These are phyloP conservation scores for Drosophila rellima DNA, from an alignment of 2,888 invertebrate species.

Conservation along the genomic window DNA sequence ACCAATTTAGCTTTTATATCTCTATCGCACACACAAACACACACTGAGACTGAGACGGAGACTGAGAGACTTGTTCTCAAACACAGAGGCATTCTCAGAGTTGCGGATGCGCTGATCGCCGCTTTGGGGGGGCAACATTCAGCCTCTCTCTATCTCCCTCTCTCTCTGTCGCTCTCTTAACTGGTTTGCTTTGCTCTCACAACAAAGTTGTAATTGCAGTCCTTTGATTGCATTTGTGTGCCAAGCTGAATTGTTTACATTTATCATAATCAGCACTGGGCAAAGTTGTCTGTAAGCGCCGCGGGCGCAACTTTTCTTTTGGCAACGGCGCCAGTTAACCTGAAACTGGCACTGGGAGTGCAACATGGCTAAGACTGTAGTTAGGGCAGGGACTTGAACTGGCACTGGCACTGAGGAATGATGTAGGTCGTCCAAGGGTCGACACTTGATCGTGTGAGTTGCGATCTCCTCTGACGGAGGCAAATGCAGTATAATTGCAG, in stretches of 20 bases:
- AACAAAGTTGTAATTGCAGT: constrained; percentile 69
- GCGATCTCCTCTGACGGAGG: constrained; percentile 26
- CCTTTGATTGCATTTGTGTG: constrained; percentile 81
- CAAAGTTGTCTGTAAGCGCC: constrained; percentile 64
- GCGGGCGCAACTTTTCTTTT: constrained; percentile 69
- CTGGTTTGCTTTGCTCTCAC: constrained; percentile 57
- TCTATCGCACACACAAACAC: constrained; percentile 76
- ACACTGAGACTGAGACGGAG: constrained; percentile 14
- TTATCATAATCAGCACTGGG: constrained; percentile 73
- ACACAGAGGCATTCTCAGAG: constrained; percentile 35
- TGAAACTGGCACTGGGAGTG: constrained; percentile 9
- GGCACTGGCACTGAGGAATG: constrained; percentile 30
- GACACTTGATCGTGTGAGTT: constrained; percentile 66
- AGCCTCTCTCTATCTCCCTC: constrained; percentile 18
- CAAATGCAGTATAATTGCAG: constrained; percentile 67
- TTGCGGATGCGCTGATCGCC: constrained; percentile 56
- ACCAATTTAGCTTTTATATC: constrained; percentile 85
- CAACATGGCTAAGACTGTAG: constrained; percentile 5
- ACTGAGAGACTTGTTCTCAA: constrained; percentile 29
- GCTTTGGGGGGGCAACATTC: constrained; percentile 59
- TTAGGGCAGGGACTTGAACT: constrained; percentile 14
- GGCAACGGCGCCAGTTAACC: constrained; percentile 70
- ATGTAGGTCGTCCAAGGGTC: constrained; percentile 58
- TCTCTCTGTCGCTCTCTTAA: constrained; percentile 45
- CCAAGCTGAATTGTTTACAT: constrained; percentile 78